Evolutionary conservation across 1,140 invertebrate species (phyloP).

Genomic region (Lordiphosa collinella): DNA sequence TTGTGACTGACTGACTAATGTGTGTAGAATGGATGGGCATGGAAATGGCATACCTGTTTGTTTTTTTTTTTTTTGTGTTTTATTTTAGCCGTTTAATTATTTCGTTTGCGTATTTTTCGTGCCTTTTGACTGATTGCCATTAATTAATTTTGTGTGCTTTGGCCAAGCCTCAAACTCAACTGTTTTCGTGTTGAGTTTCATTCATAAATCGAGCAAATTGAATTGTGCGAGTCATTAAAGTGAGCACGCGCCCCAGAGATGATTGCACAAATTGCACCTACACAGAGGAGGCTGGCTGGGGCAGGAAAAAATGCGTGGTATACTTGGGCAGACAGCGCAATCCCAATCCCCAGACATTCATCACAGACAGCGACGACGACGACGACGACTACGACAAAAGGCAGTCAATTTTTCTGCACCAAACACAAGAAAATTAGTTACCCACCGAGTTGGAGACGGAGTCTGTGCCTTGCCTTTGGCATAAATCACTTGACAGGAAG

Average conservation of each 20-base stretch:
- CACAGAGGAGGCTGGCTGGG: conserved; percentile 23
- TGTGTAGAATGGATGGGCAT: conserved; percentile 54
- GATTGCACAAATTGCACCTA: conserved; percentile 77
- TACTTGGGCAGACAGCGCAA: conserved; percentile 29
- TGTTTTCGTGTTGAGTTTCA: conserved; percentile 43
- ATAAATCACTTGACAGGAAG: conserved; percentile 78
- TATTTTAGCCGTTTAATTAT: conserved; percentile 64
- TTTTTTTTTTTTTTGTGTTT: too few species aligned
- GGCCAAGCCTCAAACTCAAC: conserved; percentile 39
- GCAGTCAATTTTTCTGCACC: conserved; percentile 72
- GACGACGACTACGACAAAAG: conserved; percentile 53
- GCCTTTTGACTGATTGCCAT: conserved; percentile 73
- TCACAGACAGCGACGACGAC: conserved; percentile 45
- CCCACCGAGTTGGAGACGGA: conserved; percentile 15
- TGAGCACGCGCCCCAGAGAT: conserved; percentile 64
- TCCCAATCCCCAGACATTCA: conserved; percentile 54
- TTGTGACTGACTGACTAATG: conserved; percentile 59
- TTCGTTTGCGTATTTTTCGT: conserved; percentile 74
- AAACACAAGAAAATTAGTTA: conserved; percentile 74
- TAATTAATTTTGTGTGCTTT: conserved; percentile 67
- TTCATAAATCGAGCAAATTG: conserved; percentile 74
- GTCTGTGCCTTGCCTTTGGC: conserved; percentile 60
- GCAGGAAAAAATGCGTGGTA: conserved; percentile 67
- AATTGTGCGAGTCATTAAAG: conserved; percentile 67
- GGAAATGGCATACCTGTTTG: conserved; percentile 69